Percentiles rank a stretch among this genome's conserved stretches.
Conservation (phyloP, 1,140 invertebrate genomes). For the Himalopsyche phryganea region DNA sequence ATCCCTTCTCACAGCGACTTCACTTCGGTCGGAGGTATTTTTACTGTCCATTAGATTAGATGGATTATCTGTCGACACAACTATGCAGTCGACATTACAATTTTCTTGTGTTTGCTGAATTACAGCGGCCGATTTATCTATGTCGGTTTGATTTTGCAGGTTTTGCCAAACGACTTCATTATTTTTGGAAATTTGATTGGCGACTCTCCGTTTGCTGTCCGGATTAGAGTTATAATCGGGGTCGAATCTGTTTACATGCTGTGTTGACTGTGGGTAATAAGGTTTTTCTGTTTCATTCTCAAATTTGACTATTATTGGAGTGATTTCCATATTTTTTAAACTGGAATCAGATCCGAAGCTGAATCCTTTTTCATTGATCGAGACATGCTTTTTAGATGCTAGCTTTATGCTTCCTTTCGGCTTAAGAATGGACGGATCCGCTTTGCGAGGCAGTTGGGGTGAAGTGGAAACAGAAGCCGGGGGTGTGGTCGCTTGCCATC, state of each 20-base stretch:
- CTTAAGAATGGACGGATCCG: slow-evolving; percentile 29
- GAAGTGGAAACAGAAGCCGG: slow-evolving; percentile 31
- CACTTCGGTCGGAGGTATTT: slow-evolving; percentile 2
- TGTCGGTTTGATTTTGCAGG: slow-evolving; percentile 9
- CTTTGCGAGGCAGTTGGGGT: slow-evolving; percentile 27
- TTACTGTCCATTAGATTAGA: neutral
- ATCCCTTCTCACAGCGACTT: slow-evolving; percentile 10
- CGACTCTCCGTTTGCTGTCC: neutral
- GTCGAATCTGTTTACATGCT: no score
- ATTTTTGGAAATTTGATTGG: neutral
- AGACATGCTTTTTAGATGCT: slow-evolving; percentile 28
- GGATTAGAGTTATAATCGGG: no score
- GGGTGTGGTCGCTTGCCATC: slow-evolving; percentile 27
- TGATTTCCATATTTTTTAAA: slow-evolving; percentile 20
- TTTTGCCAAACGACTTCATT: slow-evolving; percentile 12
- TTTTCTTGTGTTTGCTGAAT: slow-evolving; percentile 2
- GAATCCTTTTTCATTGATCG: slow-evolving; percentile 25
- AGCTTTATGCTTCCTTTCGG: slow-evolving; percentile 28
- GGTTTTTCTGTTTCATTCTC: slow-evolving; percentile 27
- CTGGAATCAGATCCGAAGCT: slow-evolving; percentile 24
- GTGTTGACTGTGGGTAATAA: neutral
- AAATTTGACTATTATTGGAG: slow-evolving; percentile 25
- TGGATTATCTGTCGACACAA: slow-evolving; percentile 4
- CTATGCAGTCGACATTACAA: slow-evolving; percentile 2
- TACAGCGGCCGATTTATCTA: slow-evolving; percentile 2